Evolutionary conservation across 2,888 invertebrate genomes (phyloP).

Genomic region (Eilema griseolum): DNA sequence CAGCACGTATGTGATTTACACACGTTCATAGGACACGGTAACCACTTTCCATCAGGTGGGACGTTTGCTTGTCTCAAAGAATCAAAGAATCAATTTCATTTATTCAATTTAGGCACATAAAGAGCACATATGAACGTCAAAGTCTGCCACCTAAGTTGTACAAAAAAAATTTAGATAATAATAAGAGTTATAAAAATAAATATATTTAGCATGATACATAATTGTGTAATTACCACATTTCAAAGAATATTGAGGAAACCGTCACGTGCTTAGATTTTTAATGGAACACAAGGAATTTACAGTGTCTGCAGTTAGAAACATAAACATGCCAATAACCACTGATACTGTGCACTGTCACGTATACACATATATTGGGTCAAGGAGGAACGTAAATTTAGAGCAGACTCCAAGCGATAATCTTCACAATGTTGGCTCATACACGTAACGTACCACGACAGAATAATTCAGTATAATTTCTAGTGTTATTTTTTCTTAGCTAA

Average conservation of each 20-base stretch:
- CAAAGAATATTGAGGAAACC: constrained; percentile 36
- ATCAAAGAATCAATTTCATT: too few relatives aligned
- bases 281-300: constrained; percentile 48
- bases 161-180: too few relatives aligned
- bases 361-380: constrained; percentile 61
- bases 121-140: too few relatives aligned
- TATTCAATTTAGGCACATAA: too few relatives aligned
- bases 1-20: too few relatives aligned
- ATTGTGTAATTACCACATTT: constrained; percentile 15
- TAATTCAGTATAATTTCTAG: neutral
- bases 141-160: too few relatives aligned
- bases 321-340: constrained; percentile 61
- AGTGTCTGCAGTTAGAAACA: constrained; percentile 48
- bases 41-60: too few relatives aligned
- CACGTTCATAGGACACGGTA: too few relatives aligned
- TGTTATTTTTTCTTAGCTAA: neutral
- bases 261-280: constrained; percentile 32
- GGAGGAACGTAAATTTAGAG: constrained; percentile 58
- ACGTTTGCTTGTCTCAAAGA: too few relatives aligned
- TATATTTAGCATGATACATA: neutral
- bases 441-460: constrained; percentile 4
- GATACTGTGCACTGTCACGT: constrained; percentile 49
- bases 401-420: constrained; percentile 40
- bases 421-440: constrained; percentile 26
- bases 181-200: neutral